A percentile compares a stretch with the other conserved stretches of the same genome.
Evolutionary conservation across 1,140 invertebrate genomes (phyloP).

Genomic region (Matsumurasca onukii): DNA sequence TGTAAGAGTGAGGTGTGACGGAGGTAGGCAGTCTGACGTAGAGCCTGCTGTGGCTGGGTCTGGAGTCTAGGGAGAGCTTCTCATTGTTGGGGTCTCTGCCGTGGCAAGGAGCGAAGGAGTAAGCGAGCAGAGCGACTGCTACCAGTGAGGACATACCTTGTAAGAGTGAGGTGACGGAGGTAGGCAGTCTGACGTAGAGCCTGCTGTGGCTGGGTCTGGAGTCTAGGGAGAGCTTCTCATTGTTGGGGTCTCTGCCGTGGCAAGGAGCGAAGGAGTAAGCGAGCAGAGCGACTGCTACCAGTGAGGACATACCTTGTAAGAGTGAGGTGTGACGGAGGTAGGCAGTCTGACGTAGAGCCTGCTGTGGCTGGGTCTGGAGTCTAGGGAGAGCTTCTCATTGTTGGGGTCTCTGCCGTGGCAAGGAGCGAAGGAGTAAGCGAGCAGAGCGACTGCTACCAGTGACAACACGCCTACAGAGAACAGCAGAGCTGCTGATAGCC

Average conservation of each 20-base stretch:
- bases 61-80: background rate
- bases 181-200: background rate
- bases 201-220: background rate
- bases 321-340: constrained; percentile 60
- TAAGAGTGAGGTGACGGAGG: background rate
- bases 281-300: background rate
- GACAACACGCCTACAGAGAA: constrained; percentile 19
- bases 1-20: constrained; percentile 66
- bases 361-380: background rate
- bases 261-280: constrained; percentile 24
- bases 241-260: background rate
- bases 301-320: constrained; percentile 53
- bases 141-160: background rate
- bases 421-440: constrained; percentile 18
- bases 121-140: constrained; percentile 16
- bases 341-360: constrained; percentile 62
- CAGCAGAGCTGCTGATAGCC: constrained; percentile 15
- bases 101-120: constrained; percentile 17
- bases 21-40: constrained; percentile 66
- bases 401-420: background rate
- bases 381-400: background rate
- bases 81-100: background rate
- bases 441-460: constrained; percentile 9
- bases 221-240: background rate
- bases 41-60: background rate